Base-by-base conservation (phyloP, 37 sponge, comb jelly and placozoan species). In the Geodia barretti region DNA sequence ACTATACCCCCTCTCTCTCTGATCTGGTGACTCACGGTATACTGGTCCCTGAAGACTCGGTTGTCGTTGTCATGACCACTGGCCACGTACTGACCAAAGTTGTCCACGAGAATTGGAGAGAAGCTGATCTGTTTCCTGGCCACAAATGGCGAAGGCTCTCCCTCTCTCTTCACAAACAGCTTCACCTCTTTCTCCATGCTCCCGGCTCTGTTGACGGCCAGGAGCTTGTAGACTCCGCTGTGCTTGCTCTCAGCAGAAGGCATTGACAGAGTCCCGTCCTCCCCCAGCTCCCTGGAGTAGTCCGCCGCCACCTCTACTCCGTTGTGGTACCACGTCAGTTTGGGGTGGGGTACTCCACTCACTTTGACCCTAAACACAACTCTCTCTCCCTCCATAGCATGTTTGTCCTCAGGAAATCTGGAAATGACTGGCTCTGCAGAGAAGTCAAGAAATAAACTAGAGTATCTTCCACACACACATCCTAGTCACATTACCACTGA, bases 81-180 rank as follows among this genome's bases (percentile, higher is more conserved):
- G 29, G 64, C 39, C 42, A 87, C 82, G 37, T 66, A 81, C 36
- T 70, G 23, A 23, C 88, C 88, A 75, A 87, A 75, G 9, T 75
- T 39, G 17, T 43, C 62, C 39, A 87, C 34, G 11, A 81, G 81
- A n/a, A 86, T 34, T 34, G 72, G 64, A 7, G 72, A 31, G 17
- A 17, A 24, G 66, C 30, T 5, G 28, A 74, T 2, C 9, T 43
- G 26, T 21, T 58, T 58, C 68, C 30, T 26, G 37, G 25, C 20
- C 21, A 70, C 37, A 31, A 26, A 3, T 21, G 54, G 26, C 19
- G 70, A 29, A 19, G 26, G 35, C 3, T 34, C 71, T 5, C 62
- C 72, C 72, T 80, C 81, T 11, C 3, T 58, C 17, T 37, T 30
- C 39, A 80, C 81, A 8, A 60, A 38, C 21, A 80, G 72, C 9